Evolutionary conservation across 2,797 vertebrate genomes (phyloP).

Genomic region (Helicolenus hilgendorfi): DNA sequence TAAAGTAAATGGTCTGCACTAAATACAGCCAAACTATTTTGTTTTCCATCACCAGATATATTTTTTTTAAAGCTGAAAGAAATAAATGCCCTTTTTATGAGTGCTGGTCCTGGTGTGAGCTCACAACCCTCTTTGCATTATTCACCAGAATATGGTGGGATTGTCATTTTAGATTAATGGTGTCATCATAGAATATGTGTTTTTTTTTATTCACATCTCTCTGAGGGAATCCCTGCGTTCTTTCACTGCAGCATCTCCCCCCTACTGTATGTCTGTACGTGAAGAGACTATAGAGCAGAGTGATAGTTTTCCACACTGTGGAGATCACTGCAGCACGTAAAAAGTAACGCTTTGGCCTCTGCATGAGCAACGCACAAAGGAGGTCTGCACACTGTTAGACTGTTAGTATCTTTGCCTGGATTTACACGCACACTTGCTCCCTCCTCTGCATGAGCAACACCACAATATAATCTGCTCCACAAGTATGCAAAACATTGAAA

Average conservation of each 20-base stretch:
- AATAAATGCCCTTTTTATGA: constrained; percentile 28
- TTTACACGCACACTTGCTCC: not conserved
- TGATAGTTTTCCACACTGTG: constrained; percentile 34
- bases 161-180: constrained; percentile 70
- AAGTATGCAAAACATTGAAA: not conserved
- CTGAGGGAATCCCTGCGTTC: constrained; percentile 51
- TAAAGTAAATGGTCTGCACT: not conserved
- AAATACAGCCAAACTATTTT: not conserved
- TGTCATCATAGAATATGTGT: constrained; percentile 55
- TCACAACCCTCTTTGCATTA: constrained; percentile 41
- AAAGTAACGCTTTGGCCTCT: constrained; percentile 6
- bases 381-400: not conserved
- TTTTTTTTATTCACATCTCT: constrained; percentile 52
- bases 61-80: not conserved
- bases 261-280: constrained; percentile 19
- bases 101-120: not conserved
- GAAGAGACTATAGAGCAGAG: constrained; percentile 53
- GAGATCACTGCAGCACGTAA: constrained; percentile 16
- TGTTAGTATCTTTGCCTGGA: not conserved
- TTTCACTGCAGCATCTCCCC: constrained; percentile 34
- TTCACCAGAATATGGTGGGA: constrained; percentile 51
- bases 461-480: not conserved
- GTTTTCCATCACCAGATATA: not conserved
- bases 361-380: not conserved
- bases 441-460: not conserved